phyloP scores from a whole-genome alignment of 2,797 vertebrate genomes.

The Gymnopithys bicolor region DNA sequence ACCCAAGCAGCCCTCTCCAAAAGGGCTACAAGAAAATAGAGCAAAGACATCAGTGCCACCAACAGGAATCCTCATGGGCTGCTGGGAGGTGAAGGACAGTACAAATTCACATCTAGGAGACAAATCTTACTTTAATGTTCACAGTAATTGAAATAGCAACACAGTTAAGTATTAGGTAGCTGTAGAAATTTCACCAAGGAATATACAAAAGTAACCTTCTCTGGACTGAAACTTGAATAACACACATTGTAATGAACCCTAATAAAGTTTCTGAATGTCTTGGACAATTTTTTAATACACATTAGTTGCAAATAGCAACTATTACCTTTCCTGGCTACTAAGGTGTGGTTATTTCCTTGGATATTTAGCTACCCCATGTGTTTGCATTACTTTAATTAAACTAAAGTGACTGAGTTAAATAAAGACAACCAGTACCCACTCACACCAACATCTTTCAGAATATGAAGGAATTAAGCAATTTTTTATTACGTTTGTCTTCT shows the following conservation, averaged over 20 bases:
- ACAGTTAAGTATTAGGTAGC: not conserved
- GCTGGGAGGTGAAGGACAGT: fast-evolving
- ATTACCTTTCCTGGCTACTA: not conserved
- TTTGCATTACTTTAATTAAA: not conserved
- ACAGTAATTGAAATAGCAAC: not conserved
- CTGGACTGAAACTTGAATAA: not conserved
- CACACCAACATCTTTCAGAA: not conserved
- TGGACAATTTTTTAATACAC: not conserved
- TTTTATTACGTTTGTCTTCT: not conserved
- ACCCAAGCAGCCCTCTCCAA: too few relatives aligned
- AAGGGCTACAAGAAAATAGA: fast-evolving
- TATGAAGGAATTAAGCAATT: not conserved
- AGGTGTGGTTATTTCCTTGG: not conserved
- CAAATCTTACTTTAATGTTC: not conserved
- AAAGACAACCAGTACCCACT: not conserved
- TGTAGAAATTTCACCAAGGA: not conserved
- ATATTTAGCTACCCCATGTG: not conserved
- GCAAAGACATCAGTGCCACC: not conserved
- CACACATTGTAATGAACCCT: fast-evolving
- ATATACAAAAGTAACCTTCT: not conserved
- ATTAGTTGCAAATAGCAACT: not conserved
- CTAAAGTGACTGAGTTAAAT: not conserved
- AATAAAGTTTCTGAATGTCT: not conserved
- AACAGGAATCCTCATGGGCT: not conserved
- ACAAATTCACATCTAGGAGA: not conserved